These are phyloP conservation scores for Echinarachnius parma DNA, from an alignment of 53 echinoderm and acorn worm genomes.

Conservation along the genomic window DNA sequence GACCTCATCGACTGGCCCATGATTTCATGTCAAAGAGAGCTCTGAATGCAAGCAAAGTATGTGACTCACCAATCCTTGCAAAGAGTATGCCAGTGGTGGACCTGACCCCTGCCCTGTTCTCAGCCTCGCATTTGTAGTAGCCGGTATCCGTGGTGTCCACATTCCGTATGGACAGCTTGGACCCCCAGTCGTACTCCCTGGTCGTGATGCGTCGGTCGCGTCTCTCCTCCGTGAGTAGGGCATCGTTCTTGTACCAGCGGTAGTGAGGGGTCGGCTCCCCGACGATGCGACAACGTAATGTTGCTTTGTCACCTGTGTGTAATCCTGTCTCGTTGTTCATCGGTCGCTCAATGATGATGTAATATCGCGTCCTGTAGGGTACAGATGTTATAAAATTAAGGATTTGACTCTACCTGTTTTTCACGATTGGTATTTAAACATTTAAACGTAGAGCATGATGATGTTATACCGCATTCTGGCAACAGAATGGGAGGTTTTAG, in stretches of 20 bases:
- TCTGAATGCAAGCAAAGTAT: too few relatives aligned
- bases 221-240: constrained; percentile 57
- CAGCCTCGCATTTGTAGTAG: constrained; percentile 74
- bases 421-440: too few relatives aligned
- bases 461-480: too few relatives aligned
- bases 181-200: constrained; percentile 85
- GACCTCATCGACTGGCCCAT: too few relatives aligned
- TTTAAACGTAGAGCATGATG: too few relatives aligned
- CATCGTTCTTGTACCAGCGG: constrained; percentile 91
- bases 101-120: constrained; percentile 61
- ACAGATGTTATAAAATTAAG: too few relatives aligned
- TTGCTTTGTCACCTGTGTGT: constrained; percentile 73
- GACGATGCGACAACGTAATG: constrained; percentile 75
- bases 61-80: constrained; percentile 60
- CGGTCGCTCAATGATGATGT: constrained; percentile 67
- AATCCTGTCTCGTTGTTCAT: constrained; percentile 82
- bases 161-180: constrained; percentile 70
- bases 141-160: constrained; percentile 88
- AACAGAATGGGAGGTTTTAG: too few relatives aligned
- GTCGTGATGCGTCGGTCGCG: constrained; percentile 59
- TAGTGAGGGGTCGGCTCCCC: constrained; percentile 76
- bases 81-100: constrained; percentile 78
- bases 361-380: constrained; percentile 63
- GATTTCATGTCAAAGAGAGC: too few relatives aligned
- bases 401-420: too few relatives aligned